These are phyloP conservation scores for Squalus acanthias DNA, from an alignment of 2,797 vertebrate genomes.

Conservation along the genomic window DNA sequence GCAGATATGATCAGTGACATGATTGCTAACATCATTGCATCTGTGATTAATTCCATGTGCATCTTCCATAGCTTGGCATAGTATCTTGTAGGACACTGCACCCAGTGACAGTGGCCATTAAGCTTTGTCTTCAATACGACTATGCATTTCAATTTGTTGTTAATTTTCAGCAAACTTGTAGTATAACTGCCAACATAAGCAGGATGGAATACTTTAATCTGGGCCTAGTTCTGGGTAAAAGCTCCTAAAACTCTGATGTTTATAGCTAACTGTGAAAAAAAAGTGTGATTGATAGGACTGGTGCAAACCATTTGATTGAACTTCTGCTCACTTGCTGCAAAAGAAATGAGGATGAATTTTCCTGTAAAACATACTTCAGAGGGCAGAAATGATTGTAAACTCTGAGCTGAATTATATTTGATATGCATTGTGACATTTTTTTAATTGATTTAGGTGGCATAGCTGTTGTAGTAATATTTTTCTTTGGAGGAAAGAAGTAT, in stretches of 20 bases:
- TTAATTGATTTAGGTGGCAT: not conserved
- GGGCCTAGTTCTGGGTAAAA: not conserved
- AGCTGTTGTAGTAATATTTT: not conserved
- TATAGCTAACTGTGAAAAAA: not conserved
- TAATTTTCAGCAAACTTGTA: slow-evolving; percentile 3
- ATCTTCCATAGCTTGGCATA: not conserved
- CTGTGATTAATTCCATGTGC: not conserved
- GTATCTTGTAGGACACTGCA: not conserved
- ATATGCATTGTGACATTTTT: not conserved
- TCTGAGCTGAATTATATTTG: not conserved
- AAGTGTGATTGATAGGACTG: not conserved
- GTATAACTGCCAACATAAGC: not conserved
- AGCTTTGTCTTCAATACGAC: not conserved
- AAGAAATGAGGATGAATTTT: not conserved
- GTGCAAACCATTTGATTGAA: slow-evolving; percentile 1
- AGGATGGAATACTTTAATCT: not conserved
- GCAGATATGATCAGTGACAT: not conserved
- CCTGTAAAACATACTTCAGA: not conserved
- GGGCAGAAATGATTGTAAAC: not conserved
- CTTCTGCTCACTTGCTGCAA: not conserved
- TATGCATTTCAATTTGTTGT: not conserved
- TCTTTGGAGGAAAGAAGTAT: not conserved
- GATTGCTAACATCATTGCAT: not conserved
- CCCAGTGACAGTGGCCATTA: not conserved
- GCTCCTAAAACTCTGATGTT: not conserved